Conservation (phyloP, 2,113 vertebrate species). For the Leucosticte australis region DNA sequence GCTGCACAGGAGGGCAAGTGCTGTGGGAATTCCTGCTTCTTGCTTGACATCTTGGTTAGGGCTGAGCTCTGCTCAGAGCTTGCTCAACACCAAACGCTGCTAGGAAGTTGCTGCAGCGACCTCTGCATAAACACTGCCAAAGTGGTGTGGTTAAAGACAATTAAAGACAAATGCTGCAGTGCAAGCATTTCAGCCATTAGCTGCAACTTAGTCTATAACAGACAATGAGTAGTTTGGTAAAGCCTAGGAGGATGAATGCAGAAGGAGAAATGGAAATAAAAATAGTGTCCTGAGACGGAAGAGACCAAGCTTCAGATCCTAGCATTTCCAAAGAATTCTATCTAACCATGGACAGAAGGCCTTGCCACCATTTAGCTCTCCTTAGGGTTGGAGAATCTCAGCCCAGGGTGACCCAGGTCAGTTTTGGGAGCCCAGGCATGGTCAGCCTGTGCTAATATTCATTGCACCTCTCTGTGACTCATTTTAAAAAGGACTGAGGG, state of each 20-base stretch:
- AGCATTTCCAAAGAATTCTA: background rate
- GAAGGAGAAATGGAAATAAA: background rate
- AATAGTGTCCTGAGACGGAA: background rate
- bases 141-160: background rate
- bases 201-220: background rate
- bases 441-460: fast-evolving
- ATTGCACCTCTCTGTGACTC: fast-evolving
- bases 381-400: background rate
- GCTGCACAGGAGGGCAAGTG: background rate
- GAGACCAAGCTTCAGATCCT: background rate
- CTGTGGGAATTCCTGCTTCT: background rate
- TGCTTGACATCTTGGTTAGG: background rate
- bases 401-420: background rate
- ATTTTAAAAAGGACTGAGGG: background rate
- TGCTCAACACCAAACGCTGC: background rate
- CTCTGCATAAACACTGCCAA: background rate
- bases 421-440: fast-evolving
- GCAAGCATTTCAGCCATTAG: background rate
- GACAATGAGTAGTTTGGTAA: background rate
- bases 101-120: background rate
- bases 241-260: background rate
- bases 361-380: background rate
- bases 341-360: fast-evolving
- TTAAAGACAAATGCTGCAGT: too few species aligned
- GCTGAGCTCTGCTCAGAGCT: background rate